Conservation (phyloP, 2,888 invertebrate species). For the Xestia ashworthii region DNA sequence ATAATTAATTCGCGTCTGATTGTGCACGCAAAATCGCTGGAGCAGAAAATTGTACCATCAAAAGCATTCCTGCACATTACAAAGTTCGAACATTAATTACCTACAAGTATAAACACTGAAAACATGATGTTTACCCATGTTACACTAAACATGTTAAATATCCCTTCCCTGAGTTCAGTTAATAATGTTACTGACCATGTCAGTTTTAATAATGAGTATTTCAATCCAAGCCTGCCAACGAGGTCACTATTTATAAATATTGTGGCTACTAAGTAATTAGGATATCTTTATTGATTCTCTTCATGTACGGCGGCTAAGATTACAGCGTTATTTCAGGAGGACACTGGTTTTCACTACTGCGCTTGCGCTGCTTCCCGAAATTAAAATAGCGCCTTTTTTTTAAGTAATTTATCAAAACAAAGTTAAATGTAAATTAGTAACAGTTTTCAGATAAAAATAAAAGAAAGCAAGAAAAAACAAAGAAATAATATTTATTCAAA, state of each 20-base stretch:
- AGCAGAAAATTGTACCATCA: constrained; percentile 9
- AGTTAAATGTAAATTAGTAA: not conserved
- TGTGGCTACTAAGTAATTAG: constrained; percentile 18
- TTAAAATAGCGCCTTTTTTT: not conserved
- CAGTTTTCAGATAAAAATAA: not conserved
- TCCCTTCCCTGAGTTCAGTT: too few species aligned
- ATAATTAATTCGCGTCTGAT: constrained; percentile 8
- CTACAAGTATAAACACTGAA: not conserved
- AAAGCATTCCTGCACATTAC: constrained; percentile 4
- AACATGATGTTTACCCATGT: too few species aligned
- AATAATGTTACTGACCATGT: too few species aligned
- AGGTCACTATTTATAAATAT: constrained; percentile 11
- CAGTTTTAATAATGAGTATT: not conserved
- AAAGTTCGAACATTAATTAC: not conserved
- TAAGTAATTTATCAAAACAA: not conserved
- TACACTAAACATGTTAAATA: too few species aligned
- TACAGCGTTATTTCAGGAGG: constrained; percentile 27
- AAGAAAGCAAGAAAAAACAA: not conserved
- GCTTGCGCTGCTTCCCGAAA: not conserved
- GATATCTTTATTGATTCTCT: constrained; percentile 17
- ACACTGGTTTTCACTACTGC: constrained; percentile 1
- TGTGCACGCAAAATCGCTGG: constrained; percentile 19
- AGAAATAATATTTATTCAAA: not conserved
- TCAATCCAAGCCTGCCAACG: not conserved
- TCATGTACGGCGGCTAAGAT: constrained; percentile 18